Evolutionary conservation across 1,140 invertebrate species (phyloP).

Genomic region (Conus ventricosus): DNA sequence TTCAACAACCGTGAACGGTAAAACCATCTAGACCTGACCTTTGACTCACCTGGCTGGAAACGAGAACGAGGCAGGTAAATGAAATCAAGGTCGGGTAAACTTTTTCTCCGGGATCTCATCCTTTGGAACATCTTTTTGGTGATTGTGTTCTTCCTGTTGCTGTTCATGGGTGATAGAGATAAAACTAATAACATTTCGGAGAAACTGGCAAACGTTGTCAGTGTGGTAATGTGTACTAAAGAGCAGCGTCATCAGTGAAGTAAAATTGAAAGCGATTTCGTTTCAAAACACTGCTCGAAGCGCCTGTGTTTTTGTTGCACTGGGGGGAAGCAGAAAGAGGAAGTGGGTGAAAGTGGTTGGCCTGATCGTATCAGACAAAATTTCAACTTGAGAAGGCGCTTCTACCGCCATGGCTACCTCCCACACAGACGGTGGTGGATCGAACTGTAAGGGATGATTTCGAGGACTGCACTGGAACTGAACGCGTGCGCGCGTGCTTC

Average conservation of each 20-base stretch:
- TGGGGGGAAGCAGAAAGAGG: slow-evolving; percentile 14
- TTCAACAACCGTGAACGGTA: no score
- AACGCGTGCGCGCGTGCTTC: slow-evolving; percentile 35
- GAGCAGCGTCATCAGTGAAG: not conserved
- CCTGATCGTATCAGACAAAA: no score
- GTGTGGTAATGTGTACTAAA: not conserved
- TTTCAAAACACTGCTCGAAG: not conserved
- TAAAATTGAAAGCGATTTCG: not conserved
- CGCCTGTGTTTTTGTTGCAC: slow-evolving; percentile 8
- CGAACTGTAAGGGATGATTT: slow-evolving; percentile 34
- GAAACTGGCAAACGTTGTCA: not conserved
- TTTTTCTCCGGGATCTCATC: not conserved
- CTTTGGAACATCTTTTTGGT: not conserved
- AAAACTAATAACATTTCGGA: not conserved
- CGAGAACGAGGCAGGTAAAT: slow-evolving; percentile 52
- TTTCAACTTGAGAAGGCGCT: slow-evolving; percentile 18
- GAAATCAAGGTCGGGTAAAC: slow-evolving; percentile 38
- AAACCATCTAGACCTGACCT: not conserved
- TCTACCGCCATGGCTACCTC: not conserved
- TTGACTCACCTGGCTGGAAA: slow-evolving; percentile 44
- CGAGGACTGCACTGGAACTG: slow-evolving; percentile 10
- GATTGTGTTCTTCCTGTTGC: not conserved
- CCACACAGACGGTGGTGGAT: slow-evolving; percentile 16
- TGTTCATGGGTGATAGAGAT: not conserved
- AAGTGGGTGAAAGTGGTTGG: slow-evolving; percentile 29